A percentile compares a stretch with the other conserved stretches of the same genome.
phyloP scores from a whole-genome alignment of 2,888 invertebrate genomes.

The Tipula confusa region DNA sequence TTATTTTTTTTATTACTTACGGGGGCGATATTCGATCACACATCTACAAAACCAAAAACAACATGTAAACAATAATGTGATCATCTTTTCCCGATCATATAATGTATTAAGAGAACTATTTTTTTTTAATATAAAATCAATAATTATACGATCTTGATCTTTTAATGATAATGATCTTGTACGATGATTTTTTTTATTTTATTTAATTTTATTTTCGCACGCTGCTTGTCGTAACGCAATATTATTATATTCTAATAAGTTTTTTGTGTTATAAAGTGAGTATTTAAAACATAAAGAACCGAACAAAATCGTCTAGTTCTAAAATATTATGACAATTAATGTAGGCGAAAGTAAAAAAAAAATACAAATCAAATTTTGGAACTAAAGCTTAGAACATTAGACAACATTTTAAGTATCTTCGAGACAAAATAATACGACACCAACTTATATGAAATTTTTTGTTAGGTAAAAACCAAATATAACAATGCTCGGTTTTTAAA shows the following conservation, averaged over 20 bases:
- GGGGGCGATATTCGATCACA: background rate
- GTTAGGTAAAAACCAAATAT: no score
- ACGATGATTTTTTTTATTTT: background rate
- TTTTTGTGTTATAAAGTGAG: background rate
- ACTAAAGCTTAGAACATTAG: background rate
- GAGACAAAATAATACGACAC: background rate
- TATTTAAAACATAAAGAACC: background rate
- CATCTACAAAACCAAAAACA: background rate
- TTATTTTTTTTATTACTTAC: background rate
- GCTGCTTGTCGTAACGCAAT: background rate
- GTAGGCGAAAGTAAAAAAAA: background rate
- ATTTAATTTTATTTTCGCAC: background rate
- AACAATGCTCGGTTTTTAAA: no score
- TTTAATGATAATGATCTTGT: conserved; percentile 12
- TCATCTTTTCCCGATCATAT: background rate
- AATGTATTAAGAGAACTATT: background rate
- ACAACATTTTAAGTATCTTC: background rate
- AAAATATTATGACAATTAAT: background rate
- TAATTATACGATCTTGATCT: conserved; percentile 20
- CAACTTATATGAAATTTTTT: background rate
- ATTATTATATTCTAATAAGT: background rate
- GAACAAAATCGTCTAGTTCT: background rate
- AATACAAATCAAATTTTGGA: background rate
- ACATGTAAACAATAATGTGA: background rate
- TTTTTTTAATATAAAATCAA: background rate